Conservation (phyloP, 1,140 invertebrate species). For the Magallana angulata region DNA sequence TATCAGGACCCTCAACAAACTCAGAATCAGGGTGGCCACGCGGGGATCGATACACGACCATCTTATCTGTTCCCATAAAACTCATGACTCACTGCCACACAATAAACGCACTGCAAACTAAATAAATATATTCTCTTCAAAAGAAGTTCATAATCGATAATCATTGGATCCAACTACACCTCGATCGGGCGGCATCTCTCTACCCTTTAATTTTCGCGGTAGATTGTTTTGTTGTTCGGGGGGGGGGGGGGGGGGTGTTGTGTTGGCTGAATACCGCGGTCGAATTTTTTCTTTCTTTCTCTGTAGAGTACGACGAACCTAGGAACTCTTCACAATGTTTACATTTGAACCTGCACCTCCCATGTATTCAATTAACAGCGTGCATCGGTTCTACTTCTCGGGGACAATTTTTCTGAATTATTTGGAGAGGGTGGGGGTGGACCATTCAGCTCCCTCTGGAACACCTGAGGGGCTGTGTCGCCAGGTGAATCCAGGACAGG, state of each 20-base stretch:
- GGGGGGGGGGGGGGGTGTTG: no score
- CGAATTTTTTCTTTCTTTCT: no score
- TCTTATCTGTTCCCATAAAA: constrained; percentile 22
- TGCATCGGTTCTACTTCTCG: background rate
- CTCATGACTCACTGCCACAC: constrained; percentile 6
- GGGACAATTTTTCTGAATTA: background rate
- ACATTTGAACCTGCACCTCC: constrained; percentile 2
- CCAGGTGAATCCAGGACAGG: background rate
- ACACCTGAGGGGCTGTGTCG: background rate
- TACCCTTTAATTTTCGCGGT: background rate
- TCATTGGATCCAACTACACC: background rate
- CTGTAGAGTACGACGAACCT: background rate
- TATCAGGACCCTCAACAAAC: constrained; percentile 7
- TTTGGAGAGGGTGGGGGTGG: background rate
- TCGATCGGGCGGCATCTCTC: background rate
- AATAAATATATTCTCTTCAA: constrained; percentile 11
- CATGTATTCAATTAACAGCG: constrained; percentile 27
- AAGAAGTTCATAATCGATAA: background rate
- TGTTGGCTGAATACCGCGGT: no score
- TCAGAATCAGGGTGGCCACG: constrained; percentile 10
- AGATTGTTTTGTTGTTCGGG: no score
- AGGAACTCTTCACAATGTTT: background rate
- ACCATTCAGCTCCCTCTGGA: background rate
- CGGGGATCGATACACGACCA: constrained; percentile 3
- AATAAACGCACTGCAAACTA: constrained; percentile 6